Percentiles rank a stretch among this genome's conserved stretches.
Conservation (phyloP, 1,140 invertebrate genomes). For the Lucilia sericata region DNA sequence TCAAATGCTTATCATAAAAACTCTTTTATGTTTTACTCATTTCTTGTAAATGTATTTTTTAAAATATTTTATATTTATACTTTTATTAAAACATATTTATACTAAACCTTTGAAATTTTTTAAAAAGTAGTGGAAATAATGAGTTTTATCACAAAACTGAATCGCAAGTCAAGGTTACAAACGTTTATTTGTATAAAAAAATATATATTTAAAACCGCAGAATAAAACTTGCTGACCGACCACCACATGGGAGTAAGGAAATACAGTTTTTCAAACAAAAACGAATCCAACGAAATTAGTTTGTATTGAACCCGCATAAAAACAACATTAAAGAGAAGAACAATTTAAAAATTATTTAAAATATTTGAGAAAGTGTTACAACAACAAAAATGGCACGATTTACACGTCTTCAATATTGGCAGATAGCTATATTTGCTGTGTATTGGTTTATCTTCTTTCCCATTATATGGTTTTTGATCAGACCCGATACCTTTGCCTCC, state of each 20-base stretch:
- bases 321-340: neutral
- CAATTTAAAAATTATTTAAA: neutral
- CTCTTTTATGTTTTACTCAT: too few relatives aligned
- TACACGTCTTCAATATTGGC: neutral
- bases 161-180: neutral
- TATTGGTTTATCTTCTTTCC: slow-evolving; percentile 46
- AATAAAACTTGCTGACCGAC: neutral
- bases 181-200: neutral
- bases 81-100: too few relatives aligned
- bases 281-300: neutral
- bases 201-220: slow-evolving; percentile 5
- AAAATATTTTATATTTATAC: too few relatives aligned
- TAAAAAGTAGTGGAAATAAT: neutral
- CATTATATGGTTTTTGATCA: slow-evolving; percentile 40
- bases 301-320: neutral
- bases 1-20: too few relatives aligned
- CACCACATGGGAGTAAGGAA: neutral
- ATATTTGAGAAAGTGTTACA: neutral
- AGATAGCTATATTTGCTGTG: slow-evolving; percentile 28
- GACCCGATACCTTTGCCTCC: neutral
- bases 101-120: too few relatives aligned
- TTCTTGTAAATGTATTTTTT: too few relatives aligned
- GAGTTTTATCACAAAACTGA: neutral
- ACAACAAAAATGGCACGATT: neutral
- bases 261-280: neutral